These are phyloP conservation scores for Ichneumoninae sp. DNA, from an alignment of 2,888 invertebrate genomes.

Conservation along the genomic window DNA sequence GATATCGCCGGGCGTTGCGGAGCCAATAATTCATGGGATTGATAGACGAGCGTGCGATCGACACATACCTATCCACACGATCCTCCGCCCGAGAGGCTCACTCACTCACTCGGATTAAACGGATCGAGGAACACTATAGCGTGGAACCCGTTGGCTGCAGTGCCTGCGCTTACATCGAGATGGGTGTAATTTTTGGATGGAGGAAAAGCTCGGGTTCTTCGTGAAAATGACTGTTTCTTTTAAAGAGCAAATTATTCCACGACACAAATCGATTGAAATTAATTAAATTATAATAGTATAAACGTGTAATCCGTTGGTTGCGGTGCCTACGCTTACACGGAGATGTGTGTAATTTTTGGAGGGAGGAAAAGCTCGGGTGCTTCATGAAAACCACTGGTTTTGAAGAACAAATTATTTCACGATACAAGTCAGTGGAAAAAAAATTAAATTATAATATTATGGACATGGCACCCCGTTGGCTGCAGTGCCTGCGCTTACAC, in stretches of 20 bases:
- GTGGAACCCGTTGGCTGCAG: background rate
- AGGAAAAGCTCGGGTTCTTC: too few species aligned
- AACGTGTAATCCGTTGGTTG: background rate
- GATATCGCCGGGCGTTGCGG: conserved; percentile 76
- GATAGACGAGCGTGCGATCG: conserved; percentile 45
- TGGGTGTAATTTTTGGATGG: too few species aligned
- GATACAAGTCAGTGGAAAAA: too few species aligned
- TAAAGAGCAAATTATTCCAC: too few species aligned
- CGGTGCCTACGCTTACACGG: background rate
- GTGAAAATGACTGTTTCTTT: too few species aligned
- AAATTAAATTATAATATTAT: too few species aligned
- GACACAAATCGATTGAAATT: too few species aligned
- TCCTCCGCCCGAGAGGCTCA: background rate
- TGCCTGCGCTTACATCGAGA: background rate
- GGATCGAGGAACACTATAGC: background rate
- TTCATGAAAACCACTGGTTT: too few species aligned
- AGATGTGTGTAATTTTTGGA: background rate
- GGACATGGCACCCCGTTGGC: too few species aligned
- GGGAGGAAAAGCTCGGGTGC: too few species aligned
- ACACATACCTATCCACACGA: conserved; percentile 14
- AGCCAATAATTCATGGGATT: conserved; percentile 78
- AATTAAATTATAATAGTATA: background rate
- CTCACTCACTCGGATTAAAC: conserved; percentile 26
- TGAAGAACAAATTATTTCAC: too few species aligned
- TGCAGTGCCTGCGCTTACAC: background rate